Evolutionary conservation across 2,113 vertebrate species (phyloP), one percentile per base, ranked within the genome.

Genomic region (Syngnathus floridae): DNA sequence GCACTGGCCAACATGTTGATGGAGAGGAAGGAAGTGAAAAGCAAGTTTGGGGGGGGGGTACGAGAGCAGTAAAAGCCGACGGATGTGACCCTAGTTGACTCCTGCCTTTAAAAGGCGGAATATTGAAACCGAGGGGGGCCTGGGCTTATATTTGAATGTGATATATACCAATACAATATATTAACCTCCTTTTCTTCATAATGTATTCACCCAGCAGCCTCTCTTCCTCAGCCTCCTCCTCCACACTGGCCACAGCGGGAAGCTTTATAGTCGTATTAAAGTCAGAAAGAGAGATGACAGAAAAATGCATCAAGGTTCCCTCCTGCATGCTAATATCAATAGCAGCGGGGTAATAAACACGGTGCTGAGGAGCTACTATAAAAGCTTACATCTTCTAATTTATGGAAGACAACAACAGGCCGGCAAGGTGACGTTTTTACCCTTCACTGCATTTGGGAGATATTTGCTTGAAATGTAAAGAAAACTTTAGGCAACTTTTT

Each of bases 181-280:
- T 90, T 88, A 86, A 90, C 77, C 76, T 80, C 64, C 77, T 87
- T 79, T 85, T 84, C 75, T 85, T 84, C 75, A 78, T 87, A 87
- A 88, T 86, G 80, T 88, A 87, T 86, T 74, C 81, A 54, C 56
- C 74, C 66, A 16, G 26, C 54, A 56, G 65, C n/a, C 56, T 31
- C 17, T 22, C 35, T 35, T 21, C 45, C 5, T 59, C 65, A 62
- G 10, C 58, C 38, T 55, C 17, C 51, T 8, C 63, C 55, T 67
- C 69, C 31, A 41, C 38, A 75, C 71, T 62, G 69, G 73, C 70
- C 73, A 84, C 79, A 84, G 78, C 64, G 71, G 73, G 81, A 86
- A 84, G 86, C 84, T 91, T 90, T 90, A 90, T 91, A 84, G 85
- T 88, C 87, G 87, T 90, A 89, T 90, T 90, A 91, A 91, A 90